These are phyloP conservation scores for Fragum whitleyi DNA, from an alignment of 2,888 invertebrate genomes.

Conservation along the genomic window DNA sequence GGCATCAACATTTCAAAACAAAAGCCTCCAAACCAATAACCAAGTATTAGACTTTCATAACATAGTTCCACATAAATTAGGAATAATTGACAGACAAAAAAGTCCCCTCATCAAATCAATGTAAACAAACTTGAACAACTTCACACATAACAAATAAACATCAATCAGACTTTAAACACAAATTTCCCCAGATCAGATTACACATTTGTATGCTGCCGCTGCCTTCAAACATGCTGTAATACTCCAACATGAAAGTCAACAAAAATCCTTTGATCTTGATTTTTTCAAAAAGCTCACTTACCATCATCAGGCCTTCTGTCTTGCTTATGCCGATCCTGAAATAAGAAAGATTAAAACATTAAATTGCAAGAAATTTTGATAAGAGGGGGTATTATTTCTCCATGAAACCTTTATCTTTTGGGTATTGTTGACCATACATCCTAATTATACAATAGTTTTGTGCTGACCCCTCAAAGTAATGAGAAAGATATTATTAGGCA, in stretches of 20 bases:
- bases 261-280: constrained; percentile 63
- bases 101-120: not conserved
- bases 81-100: too few relatives aligned
- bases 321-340: constrained; percentile 58
- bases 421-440: too few relatives aligned
- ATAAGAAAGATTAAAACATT: not conserved
- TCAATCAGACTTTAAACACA: constrained; percentile 31
- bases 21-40: too few relatives aligned
- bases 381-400: too few relatives aligned
- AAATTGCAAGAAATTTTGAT: too few relatives aligned
- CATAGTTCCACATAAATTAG: too few relatives aligned
- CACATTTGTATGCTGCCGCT: constrained; percentile 44
- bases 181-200: constrained; percentile 50
- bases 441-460: too few relatives aligned
- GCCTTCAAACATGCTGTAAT: constrained; percentile 31
- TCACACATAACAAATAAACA: constrained; percentile 31
- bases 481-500: too few relatives aligned
- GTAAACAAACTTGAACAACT: not conserved
- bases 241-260: constrained; percentile 56
- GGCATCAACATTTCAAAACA: too few relatives aligned
- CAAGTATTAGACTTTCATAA: too few relatives aligned
- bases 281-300: constrained; percentile 68
- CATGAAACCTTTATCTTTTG: too few relatives aligned
- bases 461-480: too few relatives aligned
- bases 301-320: constrained; percentile 77